Conservation (phyloP, 1,140 invertebrate genomes). For the Drosophila arizonae region DNA sequence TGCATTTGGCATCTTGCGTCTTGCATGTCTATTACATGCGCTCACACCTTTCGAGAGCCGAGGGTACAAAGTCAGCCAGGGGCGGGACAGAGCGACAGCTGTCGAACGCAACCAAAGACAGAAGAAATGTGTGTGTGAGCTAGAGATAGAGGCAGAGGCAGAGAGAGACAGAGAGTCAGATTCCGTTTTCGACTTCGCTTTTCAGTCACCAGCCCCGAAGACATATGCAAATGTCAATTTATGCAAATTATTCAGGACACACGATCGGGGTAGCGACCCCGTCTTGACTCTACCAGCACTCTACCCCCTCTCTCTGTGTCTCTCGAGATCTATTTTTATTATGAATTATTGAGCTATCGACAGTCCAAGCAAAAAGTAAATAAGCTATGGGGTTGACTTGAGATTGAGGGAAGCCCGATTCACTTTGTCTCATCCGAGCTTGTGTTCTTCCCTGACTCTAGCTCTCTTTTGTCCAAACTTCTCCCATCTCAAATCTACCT, state of each 20-base stretch:
- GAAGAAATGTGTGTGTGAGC: too few relatives aligned
- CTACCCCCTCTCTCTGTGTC: background rate
- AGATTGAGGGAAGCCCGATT: too few relatives aligned
- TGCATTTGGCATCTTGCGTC: conserved; percentile 36
- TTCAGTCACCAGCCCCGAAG: conserved; percentile 1
- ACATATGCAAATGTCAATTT: conserved; percentile 61
- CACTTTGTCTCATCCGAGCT: too few relatives aligned
- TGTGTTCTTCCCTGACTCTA: too few relatives aligned
- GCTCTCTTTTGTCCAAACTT: too few relatives aligned
- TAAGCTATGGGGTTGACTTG: conserved; percentile 25
- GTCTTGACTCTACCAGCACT: background rate
- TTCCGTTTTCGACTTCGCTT: background rate
- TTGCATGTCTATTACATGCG: conserved; percentile 57
- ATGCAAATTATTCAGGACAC: conserved; percentile 67
- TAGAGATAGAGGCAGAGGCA: too few relatives aligned
- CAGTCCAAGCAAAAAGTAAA: conserved; percentile 80
- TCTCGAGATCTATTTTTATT: conserved; percentile 15
- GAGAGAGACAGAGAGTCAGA: background rate
- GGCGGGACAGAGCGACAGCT: conserved; percentile 48
- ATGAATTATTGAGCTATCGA: conserved; percentile 80
- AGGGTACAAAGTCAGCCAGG: conserved; percentile 6
- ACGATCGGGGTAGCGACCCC: conserved; percentile 34
- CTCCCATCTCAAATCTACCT: too few relatives aligned
- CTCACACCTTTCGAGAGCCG: conserved; percentile 64
- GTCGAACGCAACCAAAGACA: conserved; percentile 16